Evolutionary conservation across 2,797 vertebrate species (phyloP), one percentile per base, ranked within the genome.

Genomic region (Chrysocyon brachyurus): DNA sequence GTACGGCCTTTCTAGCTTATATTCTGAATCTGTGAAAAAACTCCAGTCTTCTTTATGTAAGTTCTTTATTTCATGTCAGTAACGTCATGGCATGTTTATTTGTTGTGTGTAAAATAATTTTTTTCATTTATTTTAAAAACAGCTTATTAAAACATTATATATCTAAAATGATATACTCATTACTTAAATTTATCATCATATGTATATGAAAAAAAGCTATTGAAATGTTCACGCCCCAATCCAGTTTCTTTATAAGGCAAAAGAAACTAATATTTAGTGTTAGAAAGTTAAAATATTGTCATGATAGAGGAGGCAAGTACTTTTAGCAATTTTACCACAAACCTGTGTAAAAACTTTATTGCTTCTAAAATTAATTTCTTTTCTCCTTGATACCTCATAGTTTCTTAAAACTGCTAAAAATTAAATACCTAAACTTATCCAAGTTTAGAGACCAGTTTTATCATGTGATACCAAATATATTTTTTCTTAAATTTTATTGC

Each of bases 21-120:
- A 99, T 99, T 99, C 99, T 99, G 99, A 99, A 98, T 99, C 99
- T 99, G 98, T 99, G 99, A 99, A 99, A 99, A 99, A 99, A 97
- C 99, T 99, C 95, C 99, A 98, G 98, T 98, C 99, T 97, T 99
- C 99, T 98, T 98, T 99, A 98, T 99, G 99, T 99, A 99, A 99
- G 99, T 99, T 98, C 98, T 98, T 97, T 98, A 98, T 98, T 98
- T 95, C 98, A 88, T 96, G 33, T 97, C 56, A 52, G 1, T 72
- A 95, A 95, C 94, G 66, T 89, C 91, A 97, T 97, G 75, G 0
- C 86, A 63, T 95, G 88, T 97, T 95, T 95, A 63, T 92, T 95
- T 86, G 97, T 97, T 52, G n/a, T 95, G 94, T 97, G 19, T 97
- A 89, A 2, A 97, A 73, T 96, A 75, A 54, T 90, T 94, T 82